Conservation (phyloP, 2,888 invertebrate genomes). For the Homarus gammarus region DNA sequence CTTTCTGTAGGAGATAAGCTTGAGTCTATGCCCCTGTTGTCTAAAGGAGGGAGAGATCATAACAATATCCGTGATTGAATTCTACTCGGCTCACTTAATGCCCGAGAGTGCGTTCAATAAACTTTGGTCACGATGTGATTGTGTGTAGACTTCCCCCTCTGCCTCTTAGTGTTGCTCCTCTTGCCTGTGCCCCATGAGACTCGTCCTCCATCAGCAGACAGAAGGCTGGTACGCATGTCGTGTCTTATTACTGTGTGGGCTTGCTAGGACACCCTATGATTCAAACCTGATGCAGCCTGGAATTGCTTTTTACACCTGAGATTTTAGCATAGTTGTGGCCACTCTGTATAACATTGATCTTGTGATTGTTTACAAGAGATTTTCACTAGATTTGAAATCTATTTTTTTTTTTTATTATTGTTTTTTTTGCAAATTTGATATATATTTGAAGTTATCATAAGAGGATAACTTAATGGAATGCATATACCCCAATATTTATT, state of each 20-base stretch:
- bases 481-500: conserved; percentile 8
- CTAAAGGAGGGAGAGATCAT: conserved; percentile 16
- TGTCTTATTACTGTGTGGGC: conserved; percentile 35
- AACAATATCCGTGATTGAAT: neutral
- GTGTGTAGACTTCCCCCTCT: conserved; percentile 37
- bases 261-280: conserved; percentile 24
- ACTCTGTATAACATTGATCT: conserved; percentile 21
- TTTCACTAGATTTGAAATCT: neutral
- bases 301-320: conserved; percentile 33
- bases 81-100: neutral
- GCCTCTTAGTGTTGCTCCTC: conserved; percentile 47
- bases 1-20: conserved; percentile 33
- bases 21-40: conserved; percentile 62
- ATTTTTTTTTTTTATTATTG: too few relatives aligned
- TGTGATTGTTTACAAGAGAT: conserved; percentile 4
- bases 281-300: conserved; percentile 45
- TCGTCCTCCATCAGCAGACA: conserved; percentile 28
- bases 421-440: neutral
- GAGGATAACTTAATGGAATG: conserved; percentile 10
- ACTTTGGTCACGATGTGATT: conserved; percentile 11
- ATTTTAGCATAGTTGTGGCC: conserved; percentile 41
- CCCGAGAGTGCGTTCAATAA: neutral
- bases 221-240: conserved; percentile 57
- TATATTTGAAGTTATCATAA: neutral
- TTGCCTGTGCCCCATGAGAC: conserved; percentile 49